These are phyloP conservation scores for Andrena camellia DNA, from an alignment of 2,888 invertebrate species.

Conservation along the genomic window DNA sequence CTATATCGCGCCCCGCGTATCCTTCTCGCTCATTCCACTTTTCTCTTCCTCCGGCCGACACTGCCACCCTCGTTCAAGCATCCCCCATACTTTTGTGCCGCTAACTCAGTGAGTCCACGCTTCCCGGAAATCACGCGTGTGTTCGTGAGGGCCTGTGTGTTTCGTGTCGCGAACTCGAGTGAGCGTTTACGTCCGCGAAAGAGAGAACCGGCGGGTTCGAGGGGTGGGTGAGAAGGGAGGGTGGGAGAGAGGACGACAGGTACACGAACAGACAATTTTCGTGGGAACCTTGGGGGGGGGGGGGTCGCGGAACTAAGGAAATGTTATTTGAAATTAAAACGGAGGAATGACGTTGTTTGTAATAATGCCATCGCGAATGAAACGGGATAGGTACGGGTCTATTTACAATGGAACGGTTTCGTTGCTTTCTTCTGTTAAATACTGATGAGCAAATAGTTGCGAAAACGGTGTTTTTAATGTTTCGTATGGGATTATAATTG, in stretches of 20 bases:
- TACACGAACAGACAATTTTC: conserved; percentile 4
- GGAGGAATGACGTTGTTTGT: too few species aligned
- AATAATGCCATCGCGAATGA: too few species aligned
- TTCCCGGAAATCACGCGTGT: conserved; percentile 56
- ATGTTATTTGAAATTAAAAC: too few species aligned
- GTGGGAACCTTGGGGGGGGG: conserved; percentile 14
- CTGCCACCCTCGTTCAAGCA: conserved; percentile 53
- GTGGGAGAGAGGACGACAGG: neutral
- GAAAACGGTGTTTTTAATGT: too few species aligned
- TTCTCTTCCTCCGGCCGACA: conserved; percentile 8
- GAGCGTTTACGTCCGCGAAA: conserved; percentile 38
- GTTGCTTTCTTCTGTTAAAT: too few species aligned
- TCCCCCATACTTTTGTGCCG: conserved; percentile 56
- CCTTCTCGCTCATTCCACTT: conserved; percentile 58
- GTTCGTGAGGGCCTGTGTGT: conserved; percentile 32
- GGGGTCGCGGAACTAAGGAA: neutral
- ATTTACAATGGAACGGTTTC: too few species aligned
- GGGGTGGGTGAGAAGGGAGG: neutral
- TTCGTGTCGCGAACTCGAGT: conserved; percentile 41
- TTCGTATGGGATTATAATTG: too few species aligned
- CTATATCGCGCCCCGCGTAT: conserved; percentile 52
- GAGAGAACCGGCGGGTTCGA: neutral
- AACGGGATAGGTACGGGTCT: too few species aligned
- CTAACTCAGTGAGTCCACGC: conserved; percentile 68
- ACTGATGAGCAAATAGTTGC: too few species aligned